A percentile compares a stretch with the other conserved stretches of the same genome.
Evolutionary conservation across 2,888 invertebrate species (phyloP).

Genomic region (Leucoptera coffeella): DNA sequence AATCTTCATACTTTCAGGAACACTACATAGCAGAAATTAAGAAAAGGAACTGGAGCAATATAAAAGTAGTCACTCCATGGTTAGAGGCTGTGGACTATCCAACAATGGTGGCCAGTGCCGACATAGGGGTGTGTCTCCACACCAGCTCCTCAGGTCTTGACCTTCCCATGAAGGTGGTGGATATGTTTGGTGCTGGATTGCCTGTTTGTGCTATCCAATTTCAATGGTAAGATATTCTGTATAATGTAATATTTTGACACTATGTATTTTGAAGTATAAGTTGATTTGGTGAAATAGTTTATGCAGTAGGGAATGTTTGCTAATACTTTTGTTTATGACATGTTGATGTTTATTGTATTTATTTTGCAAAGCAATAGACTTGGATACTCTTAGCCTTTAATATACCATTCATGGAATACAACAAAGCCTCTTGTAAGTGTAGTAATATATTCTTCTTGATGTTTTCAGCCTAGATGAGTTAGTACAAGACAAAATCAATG

Average conservation of each 20-base stretch:
- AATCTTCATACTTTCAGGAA: no score
- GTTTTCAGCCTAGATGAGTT: slow-evolving; percentile 75
- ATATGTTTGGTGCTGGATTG: slow-evolving; percentile 96
- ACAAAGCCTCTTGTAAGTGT: no score
- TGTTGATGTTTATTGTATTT: no score
- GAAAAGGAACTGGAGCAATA: slow-evolving; percentile 62
- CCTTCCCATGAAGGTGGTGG: slow-evolving; percentile 99
- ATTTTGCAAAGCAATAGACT: no score
- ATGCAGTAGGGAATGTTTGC: no score
- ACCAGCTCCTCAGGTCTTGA: slow-evolving; percentile 95
- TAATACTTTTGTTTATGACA: no score
- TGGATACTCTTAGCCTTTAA: no score
- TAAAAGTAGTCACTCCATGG: slow-evolving; percentile 87
- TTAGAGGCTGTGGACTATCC: slow-evolving; percentile 89
- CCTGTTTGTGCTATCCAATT: slow-evolving; percentile 89
- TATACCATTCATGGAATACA: no score
- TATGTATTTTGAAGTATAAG: no score
- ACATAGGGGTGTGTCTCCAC: slow-evolving; percentile 95
- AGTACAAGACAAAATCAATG: slow-evolving; percentile 76
- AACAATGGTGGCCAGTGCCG: slow-evolving; percentile 81
- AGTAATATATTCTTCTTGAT: no score
- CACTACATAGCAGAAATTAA: slow-evolving; percentile 66
- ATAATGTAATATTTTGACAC: no score
- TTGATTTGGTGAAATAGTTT: no score
- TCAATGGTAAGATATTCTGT: slow-evolving; percentile 59